A percentile compares a stretch with the other conserved stretches of the same genome.
Evolutionary conservation across 64 coral and sea anemone genomes (phyloP).

Genomic region (Trachythela sp.): DNA sequence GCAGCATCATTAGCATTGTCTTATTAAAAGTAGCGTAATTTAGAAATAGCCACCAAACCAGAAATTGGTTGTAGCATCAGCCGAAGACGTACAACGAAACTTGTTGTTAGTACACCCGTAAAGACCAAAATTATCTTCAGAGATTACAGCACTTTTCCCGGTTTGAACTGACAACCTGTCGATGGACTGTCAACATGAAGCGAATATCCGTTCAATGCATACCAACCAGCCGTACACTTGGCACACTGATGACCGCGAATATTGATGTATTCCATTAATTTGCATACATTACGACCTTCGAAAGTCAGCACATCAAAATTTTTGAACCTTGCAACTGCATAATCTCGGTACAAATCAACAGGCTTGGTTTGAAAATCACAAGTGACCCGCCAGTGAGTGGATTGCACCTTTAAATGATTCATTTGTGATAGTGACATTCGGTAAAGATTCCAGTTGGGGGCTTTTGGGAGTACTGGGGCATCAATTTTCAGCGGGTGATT

Average conservation of each 20-base stretch:
- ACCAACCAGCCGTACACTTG: constrained; percentile 34
- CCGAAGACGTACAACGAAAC: constrained; percentile 51
- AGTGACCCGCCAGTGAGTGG: constrained; percentile 49
- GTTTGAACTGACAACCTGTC: neutral
- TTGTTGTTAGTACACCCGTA: constrained; percentile 20
- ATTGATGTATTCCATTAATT: constrained; percentile 52
- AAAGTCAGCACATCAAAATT: constrained; percentile 48
- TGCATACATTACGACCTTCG: constrained; percentile 10
- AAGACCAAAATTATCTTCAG: constrained; percentile 51
- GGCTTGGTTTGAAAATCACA: constrained; percentile 33
- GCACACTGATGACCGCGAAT: constrained; percentile 46
- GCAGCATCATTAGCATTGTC: too few relatives aligned
- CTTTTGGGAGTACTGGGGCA: neutral
- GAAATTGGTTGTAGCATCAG: constrained; percentile 36
- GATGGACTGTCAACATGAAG: constrained; percentile 39
- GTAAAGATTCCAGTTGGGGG: constrained; percentile 28
- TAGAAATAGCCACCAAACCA: constrained; percentile 54
- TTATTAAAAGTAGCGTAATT: too few relatives aligned
- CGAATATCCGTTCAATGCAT: neutral
- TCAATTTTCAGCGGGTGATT: neutral
- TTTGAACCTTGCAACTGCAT: constrained; percentile 7
- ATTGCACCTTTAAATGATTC: constrained; percentile 1
- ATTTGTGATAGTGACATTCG: constrained; percentile 22
- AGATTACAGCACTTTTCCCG: neutral
- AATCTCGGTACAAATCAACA: constrained; percentile 46